These are phyloP conservation scores for Lytechinus pictus DNA, from an alignment of 35 echinoderm and acorn worm genomes.

Conservation along the genomic window DNA sequence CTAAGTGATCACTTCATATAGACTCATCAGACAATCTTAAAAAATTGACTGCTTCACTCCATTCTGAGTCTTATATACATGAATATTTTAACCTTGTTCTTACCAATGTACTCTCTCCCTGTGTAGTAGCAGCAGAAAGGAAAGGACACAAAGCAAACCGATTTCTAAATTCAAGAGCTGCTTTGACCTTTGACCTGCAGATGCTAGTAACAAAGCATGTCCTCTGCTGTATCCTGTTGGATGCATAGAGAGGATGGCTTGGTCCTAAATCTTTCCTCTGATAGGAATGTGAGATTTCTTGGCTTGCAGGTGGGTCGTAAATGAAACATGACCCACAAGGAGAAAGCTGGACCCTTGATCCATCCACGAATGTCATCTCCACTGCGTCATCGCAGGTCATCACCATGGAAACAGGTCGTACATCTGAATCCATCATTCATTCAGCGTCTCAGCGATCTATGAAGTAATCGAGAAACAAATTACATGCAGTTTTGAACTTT, in stretches of 20 bases:
- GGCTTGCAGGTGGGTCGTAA: not conserved
- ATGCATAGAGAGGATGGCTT: conserved; percentile 22
- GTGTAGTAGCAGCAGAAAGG: conserved; percentile 1
- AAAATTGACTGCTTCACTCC: too few relatives aligned
- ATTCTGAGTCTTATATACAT: too few relatives aligned
- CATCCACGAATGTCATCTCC: conserved; percentile 45
- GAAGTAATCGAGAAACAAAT: too few relatives aligned
- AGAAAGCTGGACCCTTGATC: conserved; percentile 40
- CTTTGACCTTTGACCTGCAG: conserved; percentile 28
- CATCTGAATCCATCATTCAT: not conserved
- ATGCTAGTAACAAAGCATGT: conserved; percentile 41
- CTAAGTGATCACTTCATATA: too few relatives aligned
- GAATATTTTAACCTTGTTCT: not conserved
- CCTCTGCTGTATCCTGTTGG: conserved; percentile 43
- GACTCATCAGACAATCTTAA: too few relatives aligned
- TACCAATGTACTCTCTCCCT: conserved; percentile 33
- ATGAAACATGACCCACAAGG: conserved; percentile 60
- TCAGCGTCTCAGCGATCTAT: too few relatives aligned
- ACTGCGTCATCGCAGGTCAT: conserved; percentile 39
- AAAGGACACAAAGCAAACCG: conserved; percentile 55
- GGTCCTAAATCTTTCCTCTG: not conserved
- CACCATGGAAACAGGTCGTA: conserved; percentile 20
- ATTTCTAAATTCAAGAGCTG: conserved; percentile 59
- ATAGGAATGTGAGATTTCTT: not conserved
- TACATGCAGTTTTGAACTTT: too few relatives aligned